These are phyloP conservation scores for Dascillus cervinus DNA, from an alignment of 2,888 invertebrate genomes.

Conservation along the genomic window DNA sequence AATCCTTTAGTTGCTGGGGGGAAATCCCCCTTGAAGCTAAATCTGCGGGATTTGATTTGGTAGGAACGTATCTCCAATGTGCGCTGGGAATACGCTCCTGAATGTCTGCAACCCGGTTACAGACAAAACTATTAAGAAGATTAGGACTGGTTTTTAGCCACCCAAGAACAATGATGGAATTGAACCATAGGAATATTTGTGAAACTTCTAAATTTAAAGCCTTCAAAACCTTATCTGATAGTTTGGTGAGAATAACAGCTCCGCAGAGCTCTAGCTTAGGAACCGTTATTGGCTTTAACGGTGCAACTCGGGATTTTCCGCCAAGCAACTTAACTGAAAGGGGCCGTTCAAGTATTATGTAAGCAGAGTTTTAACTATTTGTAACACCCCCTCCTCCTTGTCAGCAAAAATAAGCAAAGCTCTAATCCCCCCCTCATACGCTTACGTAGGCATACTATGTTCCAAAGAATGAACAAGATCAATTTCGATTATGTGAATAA, in stretches of 20 bases:
- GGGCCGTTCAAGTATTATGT: too few species aligned
- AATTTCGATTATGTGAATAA: too few species aligned
- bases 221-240: not conserved
- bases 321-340: too few species aligned
- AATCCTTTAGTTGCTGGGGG: not conserved
- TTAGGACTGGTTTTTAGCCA: not conserved
- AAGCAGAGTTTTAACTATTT: too few species aligned
- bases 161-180: not conserved
- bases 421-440: too few species aligned
- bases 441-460: too few species aligned
- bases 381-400: too few species aligned
- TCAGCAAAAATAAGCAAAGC: too few species aligned
- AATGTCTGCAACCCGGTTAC: not conserved
- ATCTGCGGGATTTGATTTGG: not conserved
- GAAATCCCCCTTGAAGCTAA: not conserved
- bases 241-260: not conserved
- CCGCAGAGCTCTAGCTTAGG: not conserved
- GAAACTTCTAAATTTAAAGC: not conserved
- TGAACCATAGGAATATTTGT: not conserved
- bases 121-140: not conserved
- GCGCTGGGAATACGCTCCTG: not conserved
- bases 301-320: not conserved
- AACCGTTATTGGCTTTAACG: not conserved
- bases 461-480: too few species aligned
- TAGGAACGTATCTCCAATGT: not conserved